Evolutionary conservation across 1,140 invertebrate genomes (phyloP).

Genomic region (Aphelinus certus): DNA sequence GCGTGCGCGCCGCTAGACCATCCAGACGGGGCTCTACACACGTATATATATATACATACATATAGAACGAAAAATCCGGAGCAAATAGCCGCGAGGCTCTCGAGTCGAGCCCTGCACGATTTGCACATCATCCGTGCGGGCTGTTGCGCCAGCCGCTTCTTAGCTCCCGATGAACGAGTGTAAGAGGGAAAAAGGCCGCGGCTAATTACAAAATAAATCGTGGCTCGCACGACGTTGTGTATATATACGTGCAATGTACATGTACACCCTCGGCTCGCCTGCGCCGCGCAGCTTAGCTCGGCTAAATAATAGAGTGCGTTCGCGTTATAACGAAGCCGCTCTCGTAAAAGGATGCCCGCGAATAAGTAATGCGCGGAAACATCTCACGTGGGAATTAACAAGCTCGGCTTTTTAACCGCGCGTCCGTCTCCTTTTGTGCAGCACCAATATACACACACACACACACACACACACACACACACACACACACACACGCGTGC

Average conservation of each 20-base stretch:
- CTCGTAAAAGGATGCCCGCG: slow-evolving; percentile 18
- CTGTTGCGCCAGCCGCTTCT: neutral
- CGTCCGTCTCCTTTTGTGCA: neutral
- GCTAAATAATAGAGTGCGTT: slow-evolving; percentile 33
- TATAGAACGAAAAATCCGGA: neutral
- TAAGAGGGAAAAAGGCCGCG: slow-evolving; percentile 13
- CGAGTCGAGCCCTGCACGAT: neutral
- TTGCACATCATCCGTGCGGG: neutral
- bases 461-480: neutral
- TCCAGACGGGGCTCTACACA: too few species aligned
- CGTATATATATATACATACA: too few species aligned
- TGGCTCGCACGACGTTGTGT: slow-evolving; percentile 3
- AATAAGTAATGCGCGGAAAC: slow-evolving; percentile 23
- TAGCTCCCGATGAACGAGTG: slow-evolving; percentile 2
- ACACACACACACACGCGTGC: neutral
- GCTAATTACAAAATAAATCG: slow-evolving; percentile 38
- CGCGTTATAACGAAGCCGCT: too few species aligned
- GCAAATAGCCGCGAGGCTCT: neutral
- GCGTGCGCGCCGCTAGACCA: too few species aligned
- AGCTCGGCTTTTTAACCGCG: slow-evolving; percentile 16
- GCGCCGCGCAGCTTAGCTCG: slow-evolving; percentile 1
- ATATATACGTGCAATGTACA: too few species aligned
- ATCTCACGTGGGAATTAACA: slow-evolving; percentile 17
- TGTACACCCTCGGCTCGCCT: neutral
- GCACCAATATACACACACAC: neutral